Evolutionary conservation across 2,113 vertebrate genomes (phyloP), one percentile per base, ranked within the genome.

Genomic region (Microtus ochrogaster): DNA sequence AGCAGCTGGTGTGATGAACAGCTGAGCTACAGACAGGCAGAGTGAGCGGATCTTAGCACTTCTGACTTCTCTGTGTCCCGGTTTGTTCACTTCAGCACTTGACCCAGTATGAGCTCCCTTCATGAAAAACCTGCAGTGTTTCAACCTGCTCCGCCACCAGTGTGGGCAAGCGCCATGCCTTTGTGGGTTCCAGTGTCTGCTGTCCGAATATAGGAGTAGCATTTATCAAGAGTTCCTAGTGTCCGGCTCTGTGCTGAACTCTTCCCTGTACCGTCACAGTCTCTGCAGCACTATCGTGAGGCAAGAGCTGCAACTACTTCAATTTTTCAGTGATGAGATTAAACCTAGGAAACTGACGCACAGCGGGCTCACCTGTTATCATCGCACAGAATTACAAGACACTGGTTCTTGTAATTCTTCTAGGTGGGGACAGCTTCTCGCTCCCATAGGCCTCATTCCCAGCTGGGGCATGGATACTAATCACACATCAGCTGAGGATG

Each of bases 11-110:
- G 61, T 0, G 11, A 26, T 58, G 13, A 95, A 87, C 78, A 98
- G 97, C 95, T 97, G 96, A 94, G 87, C 89, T 33, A 65, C 96
- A 97, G 96, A 96, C 91, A 97, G 96, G 72, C 93, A 94, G 55
- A 58, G 58, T 39, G 92, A 96, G 95, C 72, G 89, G 93, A 97
- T 96, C 91, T 87, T 79, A 96, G 94, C 86, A 94, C 91, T 97
- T 94, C 82, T 94, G 91, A 73, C 97, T 95, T 97, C 94, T 86
- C 73, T 90, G 86, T 66, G 89, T 74, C 89, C 93, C 97, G 95
- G 88, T 97, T 97, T 94, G 93, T 39, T 79, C 76, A 28, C 66
- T 47, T 30, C 19, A 44, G 82, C 0, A 0, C n/a, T 94, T 83
- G 88, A 52, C 61, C 93, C 19, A 12, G 39, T 86, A 11, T 66